These are phyloP conservation scores for Matsumurasca onukii DNA, from an alignment of 1,140 invertebrate genomes.

Conservation along the genomic window DNA sequence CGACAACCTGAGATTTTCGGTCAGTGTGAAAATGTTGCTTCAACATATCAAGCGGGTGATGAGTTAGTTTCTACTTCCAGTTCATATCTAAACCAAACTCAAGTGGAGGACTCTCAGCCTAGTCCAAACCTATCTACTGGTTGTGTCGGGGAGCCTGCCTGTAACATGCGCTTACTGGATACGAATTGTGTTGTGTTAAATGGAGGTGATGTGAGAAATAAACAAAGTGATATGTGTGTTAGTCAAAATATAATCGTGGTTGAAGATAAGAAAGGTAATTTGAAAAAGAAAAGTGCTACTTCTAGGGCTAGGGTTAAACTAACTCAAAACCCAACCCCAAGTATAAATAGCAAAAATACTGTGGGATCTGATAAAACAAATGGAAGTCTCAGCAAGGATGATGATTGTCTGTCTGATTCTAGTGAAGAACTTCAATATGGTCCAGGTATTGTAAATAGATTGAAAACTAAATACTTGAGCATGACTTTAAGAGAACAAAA, in stretches of 20 bases:
- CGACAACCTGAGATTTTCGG: conserved; percentile 31
- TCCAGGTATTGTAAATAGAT: conserved; percentile 85
- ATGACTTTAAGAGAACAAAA: conserved; percentile 69
- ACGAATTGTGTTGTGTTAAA: conserved; percentile 28
- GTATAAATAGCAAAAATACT: too few relatives aligned
- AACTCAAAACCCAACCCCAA: too few relatives aligned
- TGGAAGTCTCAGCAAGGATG: conserved; percentile 37
- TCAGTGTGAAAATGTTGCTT: conserved; percentile 34
- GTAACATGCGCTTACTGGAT: conserved; percentile 40
- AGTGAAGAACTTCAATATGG: conserved; percentile 85
- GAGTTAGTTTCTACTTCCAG: conserved; percentile 33
- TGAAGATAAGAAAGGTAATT: conserved; percentile 27
- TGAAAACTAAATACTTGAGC: conserved; percentile 81
- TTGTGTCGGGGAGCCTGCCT: too few relatives aligned
- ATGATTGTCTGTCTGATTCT: conserved; percentile 51
- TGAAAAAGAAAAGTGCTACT: conserved; percentile 30
- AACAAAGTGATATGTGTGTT: conserved; percentile 25
- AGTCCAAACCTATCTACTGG: conserved; percentile 21
- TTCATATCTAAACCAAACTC: conserved; percentile 38
- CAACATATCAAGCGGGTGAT: conserved; percentile 22
- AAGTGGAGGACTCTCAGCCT: conserved; percentile 40
- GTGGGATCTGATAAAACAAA: conserved; percentile 40
- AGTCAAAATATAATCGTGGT: conserved; percentile 19
- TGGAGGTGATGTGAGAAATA: conserved; percentile 25
- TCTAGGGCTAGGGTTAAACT: conserved; percentile 4